Evolutionary conservation across 2,888 invertebrate genomes (phyloP).

Genomic region (Tubulanus polymorphus): DNA sequence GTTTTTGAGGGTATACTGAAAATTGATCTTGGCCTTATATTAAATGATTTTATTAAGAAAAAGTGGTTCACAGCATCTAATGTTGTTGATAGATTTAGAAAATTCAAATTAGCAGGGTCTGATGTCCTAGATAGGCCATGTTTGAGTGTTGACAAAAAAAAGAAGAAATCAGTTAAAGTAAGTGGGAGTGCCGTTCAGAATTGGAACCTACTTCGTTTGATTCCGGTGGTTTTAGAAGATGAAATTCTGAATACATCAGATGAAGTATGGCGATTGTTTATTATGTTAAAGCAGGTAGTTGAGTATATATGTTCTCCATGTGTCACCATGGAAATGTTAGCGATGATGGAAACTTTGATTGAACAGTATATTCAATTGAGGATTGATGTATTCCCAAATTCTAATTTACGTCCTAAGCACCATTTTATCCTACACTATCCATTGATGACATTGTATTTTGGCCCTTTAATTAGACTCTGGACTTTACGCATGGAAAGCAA

Average conservation of each 20-base stretch:
- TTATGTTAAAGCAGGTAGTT: conserved; percentile 1
- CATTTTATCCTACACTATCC: conserved; percentile 21
- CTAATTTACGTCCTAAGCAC: conserved; percentile 12
- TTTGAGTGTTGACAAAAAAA: no score
- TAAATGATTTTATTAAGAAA: conserved; percentile 5
- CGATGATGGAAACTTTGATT: background rate
- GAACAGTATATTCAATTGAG: conserved; percentile 3
- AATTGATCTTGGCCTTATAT: conserved; percentile 6
- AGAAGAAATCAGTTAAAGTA: background rate
- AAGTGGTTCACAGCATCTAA: conserved; percentile 5
- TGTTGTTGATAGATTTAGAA: background rate
- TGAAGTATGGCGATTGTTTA: conserved; percentile 3
- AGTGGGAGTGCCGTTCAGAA: conserved; percentile 13
- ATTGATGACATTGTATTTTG: conserved; percentile 12
- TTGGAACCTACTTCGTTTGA: conserved; percentile 7
- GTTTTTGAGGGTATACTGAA: conserved; percentile 10
- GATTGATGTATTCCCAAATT: conserved; percentile 7
- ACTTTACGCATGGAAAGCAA: conserved; percentile 19
- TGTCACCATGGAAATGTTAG: background rate
- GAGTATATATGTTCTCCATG: conserved; percentile 8
- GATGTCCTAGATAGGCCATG: conserved; percentile 1
- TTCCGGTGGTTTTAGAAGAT: conserved; percentile 3
- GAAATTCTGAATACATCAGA: background rate
- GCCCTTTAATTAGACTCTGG: conserved; percentile 14
- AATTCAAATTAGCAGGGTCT: background rate